Conservation (phyloP, 2,888 invertebrate genomes). For the Trissolcus brochymenae region DNA sequence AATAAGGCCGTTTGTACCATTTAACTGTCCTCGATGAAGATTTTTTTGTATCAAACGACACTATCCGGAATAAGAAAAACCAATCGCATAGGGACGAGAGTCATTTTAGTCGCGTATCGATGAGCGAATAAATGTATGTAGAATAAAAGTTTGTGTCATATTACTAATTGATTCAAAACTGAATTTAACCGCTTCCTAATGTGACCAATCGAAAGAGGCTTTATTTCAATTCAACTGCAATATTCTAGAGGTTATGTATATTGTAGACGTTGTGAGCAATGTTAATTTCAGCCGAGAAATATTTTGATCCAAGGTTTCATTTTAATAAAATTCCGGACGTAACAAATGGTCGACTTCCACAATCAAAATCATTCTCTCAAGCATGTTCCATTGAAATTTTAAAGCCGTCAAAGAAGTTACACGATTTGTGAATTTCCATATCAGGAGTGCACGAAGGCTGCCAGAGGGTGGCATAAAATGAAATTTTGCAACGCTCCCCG, state of each 20-base stretch:
- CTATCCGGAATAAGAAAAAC: no score
- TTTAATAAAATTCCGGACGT: not conserved
- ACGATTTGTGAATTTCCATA: conserved; percentile 40
- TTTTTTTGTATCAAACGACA: no score
- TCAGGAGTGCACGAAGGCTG: conserved; percentile 11
- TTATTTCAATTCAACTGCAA: no score
- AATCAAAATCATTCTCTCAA: conserved; percentile 9
- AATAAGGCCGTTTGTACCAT: conserved; percentile 51
- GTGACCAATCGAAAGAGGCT: no score
- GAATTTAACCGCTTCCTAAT: no score
- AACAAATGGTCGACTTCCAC: conserved; percentile 2
- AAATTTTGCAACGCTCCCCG: conserved; percentile 10
- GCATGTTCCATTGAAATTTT: conserved; percentile 11
- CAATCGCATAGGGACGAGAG: no score
- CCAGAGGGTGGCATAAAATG: conserved; percentile 16
- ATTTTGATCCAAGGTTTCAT: not conserved
- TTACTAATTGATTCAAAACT: no score
- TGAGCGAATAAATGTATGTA: no score
- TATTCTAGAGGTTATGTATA: no score
- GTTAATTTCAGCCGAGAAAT: not conserved
- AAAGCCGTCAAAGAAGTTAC: conserved; percentile 33
- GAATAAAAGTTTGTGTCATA: no score
- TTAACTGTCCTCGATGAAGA: conserved; percentile 50
- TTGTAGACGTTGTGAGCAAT: no score
- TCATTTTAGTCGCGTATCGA: no score